A percentile compares a stretch with the other conserved stretches of the same genome.
These are phyloP conservation scores for Tonatia bakeri DNA, from an alignment of 2,113 vertebrate species.

Conservation along the genomic window DNA sequence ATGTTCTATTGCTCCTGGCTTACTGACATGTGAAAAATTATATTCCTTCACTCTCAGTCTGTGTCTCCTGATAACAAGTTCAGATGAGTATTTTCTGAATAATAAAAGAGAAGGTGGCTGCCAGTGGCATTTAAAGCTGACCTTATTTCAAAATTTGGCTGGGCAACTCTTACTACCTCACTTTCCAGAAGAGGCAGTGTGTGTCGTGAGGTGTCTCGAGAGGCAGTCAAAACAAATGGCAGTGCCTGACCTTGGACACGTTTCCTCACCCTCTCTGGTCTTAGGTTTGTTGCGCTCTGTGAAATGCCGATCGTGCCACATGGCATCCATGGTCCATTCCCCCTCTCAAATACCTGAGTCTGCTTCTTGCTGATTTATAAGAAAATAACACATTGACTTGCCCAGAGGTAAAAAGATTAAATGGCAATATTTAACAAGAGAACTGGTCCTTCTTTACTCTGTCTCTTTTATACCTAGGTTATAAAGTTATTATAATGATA, in stretches of 20 bases:
- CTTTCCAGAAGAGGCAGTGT: not conserved
- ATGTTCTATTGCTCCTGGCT: conserved; percentile 1
- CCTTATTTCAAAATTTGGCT: conserved; percentile 33
- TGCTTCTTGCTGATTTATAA: not conserved
- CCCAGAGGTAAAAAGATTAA: not conserved
- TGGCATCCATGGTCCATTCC: not conserved
- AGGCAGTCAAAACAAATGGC: not conserved
- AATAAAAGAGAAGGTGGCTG: not conserved
- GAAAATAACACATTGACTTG: conserved; percentile 8
- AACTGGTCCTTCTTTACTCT: not conserved
- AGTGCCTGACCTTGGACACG: not conserved
- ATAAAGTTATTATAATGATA: conserved; percentile 36
- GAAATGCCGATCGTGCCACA: not conserved
- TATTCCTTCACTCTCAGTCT: not conserved
- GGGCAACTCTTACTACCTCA: conserved; percentile 15
- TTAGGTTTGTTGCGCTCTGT: not conserved
- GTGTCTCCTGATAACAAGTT: conserved; percentile 29
- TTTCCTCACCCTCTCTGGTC: not conserved
- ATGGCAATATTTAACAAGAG: conserved; percentile 2
- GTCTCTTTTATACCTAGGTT: conserved; percentile 29
- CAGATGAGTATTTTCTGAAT: conserved; percentile 6
- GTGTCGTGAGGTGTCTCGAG: not conserved
- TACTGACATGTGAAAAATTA: not conserved
- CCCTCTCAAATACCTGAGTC: not conserved
- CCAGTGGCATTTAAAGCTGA: not conserved